phyloP scores from a whole-genome alignment of 1,140 invertebrate genomes.

The Cyphomyrmex costatus region DNA sequence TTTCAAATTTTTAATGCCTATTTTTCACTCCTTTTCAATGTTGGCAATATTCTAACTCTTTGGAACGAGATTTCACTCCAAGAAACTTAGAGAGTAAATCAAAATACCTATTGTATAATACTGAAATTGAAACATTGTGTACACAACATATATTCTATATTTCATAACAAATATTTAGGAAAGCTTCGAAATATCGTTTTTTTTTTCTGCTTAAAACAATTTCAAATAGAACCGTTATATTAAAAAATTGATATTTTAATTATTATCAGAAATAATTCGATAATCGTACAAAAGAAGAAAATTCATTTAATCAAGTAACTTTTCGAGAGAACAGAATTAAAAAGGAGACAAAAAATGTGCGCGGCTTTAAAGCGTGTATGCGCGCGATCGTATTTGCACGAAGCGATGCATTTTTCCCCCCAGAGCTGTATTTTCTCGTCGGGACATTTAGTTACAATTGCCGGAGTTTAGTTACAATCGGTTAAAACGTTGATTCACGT shows the following conservation, averaged over 20 bases:
- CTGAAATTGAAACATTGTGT: not conserved
- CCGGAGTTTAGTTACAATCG: conserved; percentile 20
- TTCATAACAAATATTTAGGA: not conserved
- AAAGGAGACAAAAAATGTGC: not conserved
- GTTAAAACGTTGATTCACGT: conserved; percentile 51
- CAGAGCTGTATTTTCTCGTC: conserved; percentile 5
- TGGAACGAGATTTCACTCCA: too few relatives aligned
- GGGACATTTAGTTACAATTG: conserved; percentile 21
- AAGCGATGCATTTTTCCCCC: not conserved
- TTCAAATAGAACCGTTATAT: not conserved
- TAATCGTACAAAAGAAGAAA: not conserved
- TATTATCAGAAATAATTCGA: not conserved
- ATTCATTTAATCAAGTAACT: not conserved
- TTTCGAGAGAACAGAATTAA: not conserved
- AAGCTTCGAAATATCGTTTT: not conserved
- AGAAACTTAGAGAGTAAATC: too few relatives aligned
- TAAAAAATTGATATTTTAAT: not conserved
- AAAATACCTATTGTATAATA: too few relatives aligned
- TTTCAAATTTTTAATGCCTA: too few relatives aligned
- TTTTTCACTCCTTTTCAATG: too few relatives aligned
- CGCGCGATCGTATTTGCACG: not conserved
- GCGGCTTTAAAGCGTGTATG: not conserved
- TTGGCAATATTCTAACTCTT: too few relatives aligned
- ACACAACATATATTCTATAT: too few relatives aligned
- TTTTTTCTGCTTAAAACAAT: not conserved